Conservation (phyloP, 2,797 vertebrate genomes). For the Oryzias sinensis region DNA sequence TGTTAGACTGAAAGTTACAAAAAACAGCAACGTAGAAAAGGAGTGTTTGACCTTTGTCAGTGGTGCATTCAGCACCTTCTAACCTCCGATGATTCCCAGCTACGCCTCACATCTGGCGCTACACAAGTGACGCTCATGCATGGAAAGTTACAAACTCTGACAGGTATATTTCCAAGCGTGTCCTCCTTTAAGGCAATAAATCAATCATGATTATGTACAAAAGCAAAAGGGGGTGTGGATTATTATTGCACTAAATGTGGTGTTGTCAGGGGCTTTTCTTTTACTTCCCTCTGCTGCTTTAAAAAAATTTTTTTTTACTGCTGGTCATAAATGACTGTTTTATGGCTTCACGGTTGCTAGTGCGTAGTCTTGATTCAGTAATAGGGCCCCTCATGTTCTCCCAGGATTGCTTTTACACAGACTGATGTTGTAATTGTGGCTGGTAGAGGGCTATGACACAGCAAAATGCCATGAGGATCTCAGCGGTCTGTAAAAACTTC, state of each 20-base stretch:
- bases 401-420: conserved; percentile 64
- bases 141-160: conserved; percentile 57
- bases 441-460: conserved; percentile 55
- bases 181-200: conserved; percentile 56
- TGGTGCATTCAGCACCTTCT: conserved; percentile 13
- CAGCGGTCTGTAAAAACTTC: conserved; percentile 48
- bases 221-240: conserved; percentile 62
- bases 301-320: conserved; percentile 46
- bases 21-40: neutral
- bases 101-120: conserved; percentile 27
- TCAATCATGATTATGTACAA: conserved; percentile 70
- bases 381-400: conserved; percentile 60
- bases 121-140: conserved; percentile 14
- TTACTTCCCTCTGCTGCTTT: conserved; percentile 39
- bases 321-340: conserved; percentile 71
- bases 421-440: conserved; percentile 69
- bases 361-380: conserved; percentile 50
- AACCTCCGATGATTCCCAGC: conserved; percentile 22
- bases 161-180: conserved; percentile 65
- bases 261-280: conserved; percentile 52
- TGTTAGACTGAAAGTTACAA: neutral
- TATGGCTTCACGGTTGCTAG: conserved; percentile 53
- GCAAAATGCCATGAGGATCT: conserved; percentile 42
- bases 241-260: conserved; percentile 70
- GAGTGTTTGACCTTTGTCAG: neutral